Conservation (phyloP, 2,888 invertebrate species). For the Cataglyphis livida region DNA sequence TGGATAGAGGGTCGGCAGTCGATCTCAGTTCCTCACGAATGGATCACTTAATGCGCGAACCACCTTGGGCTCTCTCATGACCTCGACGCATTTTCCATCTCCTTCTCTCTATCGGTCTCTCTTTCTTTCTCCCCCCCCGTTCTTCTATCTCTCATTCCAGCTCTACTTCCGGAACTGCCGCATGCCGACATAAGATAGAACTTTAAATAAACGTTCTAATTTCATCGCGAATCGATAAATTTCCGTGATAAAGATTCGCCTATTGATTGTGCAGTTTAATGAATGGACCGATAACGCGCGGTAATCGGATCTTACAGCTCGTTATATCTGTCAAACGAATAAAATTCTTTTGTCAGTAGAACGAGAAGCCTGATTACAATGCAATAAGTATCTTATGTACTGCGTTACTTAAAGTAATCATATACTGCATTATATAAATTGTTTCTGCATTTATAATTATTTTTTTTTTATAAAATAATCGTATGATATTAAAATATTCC, state of each 20-base stretch:
- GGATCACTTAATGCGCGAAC: constrained; percentile 62
- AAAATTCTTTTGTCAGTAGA: constrained; percentile 7
- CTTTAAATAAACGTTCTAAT: constrained; percentile 34
- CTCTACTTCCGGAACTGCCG: constrained; percentile 47
- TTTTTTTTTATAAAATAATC: background rate
- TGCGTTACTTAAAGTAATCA: background rate
- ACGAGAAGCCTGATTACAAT: constrained; percentile 5
- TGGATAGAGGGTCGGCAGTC: constrained; percentile 51
- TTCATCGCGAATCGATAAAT: constrained; percentile 31
- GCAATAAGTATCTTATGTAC: background rate
- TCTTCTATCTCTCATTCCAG: background rate
- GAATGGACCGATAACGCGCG: background rate
- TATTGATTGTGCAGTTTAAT: constrained; percentile 30
- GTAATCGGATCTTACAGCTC: constrained; percentile 39
- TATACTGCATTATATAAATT: background rate
- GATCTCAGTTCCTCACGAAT: constrained; percentile 50
- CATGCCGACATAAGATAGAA: background rate
- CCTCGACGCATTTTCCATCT: background rate
- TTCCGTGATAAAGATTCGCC: constrained; percentile 13
- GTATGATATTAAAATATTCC: background rate
- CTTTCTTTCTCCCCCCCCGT: background rate
- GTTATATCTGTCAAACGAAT: constrained; percentile 12
- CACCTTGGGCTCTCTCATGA: constrained; percentile 46
- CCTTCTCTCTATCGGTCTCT: background rate
- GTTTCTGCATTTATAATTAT: constrained; percentile 6